Percentiles rank a stretch among this genome's conserved stretches.
Evolutionary conservation across 2,113 vertebrate species (phyloP).

Genomic region (Anguilla rostrata): DNA sequence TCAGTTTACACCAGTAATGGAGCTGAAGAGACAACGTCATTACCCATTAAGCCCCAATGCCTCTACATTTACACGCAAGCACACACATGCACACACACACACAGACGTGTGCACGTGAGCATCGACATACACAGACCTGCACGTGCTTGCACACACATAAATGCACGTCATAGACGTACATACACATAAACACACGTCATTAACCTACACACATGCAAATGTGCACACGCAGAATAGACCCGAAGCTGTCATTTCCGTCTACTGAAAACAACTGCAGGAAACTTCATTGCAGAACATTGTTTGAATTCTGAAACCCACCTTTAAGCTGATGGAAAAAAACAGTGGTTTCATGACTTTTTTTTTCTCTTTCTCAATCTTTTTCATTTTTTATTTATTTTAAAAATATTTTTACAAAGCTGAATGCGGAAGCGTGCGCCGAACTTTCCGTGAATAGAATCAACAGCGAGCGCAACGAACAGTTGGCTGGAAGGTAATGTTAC

Average conservation of each 20-base stretch:
- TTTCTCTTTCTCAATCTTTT: background rate
- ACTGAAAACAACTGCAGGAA: too few species aligned
- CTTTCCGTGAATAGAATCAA: background rate
- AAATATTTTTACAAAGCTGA: background rate
- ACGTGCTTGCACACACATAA: background rate
- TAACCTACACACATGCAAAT: background rate
- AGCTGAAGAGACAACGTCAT: background rate
- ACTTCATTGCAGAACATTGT: background rate
- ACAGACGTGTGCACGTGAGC: background rate
- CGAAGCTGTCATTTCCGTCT: too few species aligned
- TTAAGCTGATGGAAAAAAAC: background rate
- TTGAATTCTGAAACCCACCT: background rate
- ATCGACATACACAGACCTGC: background rate
- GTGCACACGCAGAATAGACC: background rate
- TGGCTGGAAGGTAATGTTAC: background rate
- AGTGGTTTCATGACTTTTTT: background rate
- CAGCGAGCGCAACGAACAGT: background rate
- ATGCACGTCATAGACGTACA: too few species aligned
- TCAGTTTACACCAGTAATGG: background rate
- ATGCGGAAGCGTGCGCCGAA: background rate
- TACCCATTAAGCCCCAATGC: background rate
- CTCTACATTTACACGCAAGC: background rate
- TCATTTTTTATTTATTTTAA: background rate
- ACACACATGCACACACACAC: background rate
- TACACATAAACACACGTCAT: too few species aligned